These are phyloP conservation scores for Corythaeola cristata DNA, from an alignment of 2,113 vertebrate genomes.

Conservation along the genomic window DNA sequence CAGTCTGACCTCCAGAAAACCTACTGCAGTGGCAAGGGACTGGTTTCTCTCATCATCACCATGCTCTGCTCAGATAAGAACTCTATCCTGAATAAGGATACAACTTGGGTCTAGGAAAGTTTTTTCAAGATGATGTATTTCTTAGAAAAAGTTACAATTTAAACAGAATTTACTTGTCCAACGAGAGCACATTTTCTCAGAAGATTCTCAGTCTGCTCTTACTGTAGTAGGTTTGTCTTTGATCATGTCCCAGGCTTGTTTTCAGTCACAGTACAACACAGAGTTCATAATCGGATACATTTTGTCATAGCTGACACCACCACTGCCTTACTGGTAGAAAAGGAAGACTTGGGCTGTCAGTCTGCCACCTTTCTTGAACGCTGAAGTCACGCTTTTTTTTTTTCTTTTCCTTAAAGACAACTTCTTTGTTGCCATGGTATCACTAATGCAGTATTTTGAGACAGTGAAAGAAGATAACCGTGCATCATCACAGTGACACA, in stretches of 20 bases:
- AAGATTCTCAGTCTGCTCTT: neutral
- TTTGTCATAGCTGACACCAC: conserved; percentile 46
- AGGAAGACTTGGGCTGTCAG: conserved; percentile 17
- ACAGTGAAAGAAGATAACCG: conserved; percentile 21
- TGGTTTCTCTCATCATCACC: neutral
- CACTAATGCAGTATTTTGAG: conserved; percentile 57
- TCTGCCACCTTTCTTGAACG: conserved; percentile 48
- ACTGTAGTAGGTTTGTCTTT: neutral
- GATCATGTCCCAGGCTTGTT: neutral
- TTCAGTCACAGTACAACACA: neutral
- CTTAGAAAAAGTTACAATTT: neutral
- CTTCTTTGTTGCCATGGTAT: conserved; percentile 61
- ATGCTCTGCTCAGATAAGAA: neutral
- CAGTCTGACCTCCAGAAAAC: neutral
- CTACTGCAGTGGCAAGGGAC: neutral
- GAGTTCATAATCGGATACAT: conserved; percentile 1
- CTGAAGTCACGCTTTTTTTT: neutral
- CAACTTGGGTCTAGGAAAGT: neutral
- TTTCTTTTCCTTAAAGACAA: conserved; percentile 1
- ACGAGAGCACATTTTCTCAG: neutral
- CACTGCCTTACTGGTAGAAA: neutral
- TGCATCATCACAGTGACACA: conserved; percentile 43
- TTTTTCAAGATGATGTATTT: neutral
- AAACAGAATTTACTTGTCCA: neutral
- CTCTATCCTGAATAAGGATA: neutral